phyloP scores from a whole-genome alignment of 1,140 invertebrate species.

The Phocides pigmalion region DNA sequence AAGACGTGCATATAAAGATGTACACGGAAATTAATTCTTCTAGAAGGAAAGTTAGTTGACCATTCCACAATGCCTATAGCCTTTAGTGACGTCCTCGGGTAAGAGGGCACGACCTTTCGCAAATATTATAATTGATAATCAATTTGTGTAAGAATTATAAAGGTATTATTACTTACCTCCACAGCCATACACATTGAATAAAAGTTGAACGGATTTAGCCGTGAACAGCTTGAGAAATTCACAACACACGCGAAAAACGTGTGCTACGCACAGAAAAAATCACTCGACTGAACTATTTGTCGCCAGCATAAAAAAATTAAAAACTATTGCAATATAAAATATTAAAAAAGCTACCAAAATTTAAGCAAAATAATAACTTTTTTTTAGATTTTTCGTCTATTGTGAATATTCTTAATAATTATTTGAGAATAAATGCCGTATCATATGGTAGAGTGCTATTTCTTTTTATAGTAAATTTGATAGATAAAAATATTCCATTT shows the following conservation, averaged over 20 bases:
- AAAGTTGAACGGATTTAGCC: conserved; percentile 82
- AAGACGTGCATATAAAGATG: too few relatives aligned
- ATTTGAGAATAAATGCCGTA: too few relatives aligned
- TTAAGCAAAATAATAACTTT: too few relatives aligned
- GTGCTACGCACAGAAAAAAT: conserved; percentile 73
- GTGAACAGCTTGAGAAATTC: conserved; percentile 76
- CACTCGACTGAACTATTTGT: conserved; percentile 53
- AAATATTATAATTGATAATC: conserved; percentile 28
- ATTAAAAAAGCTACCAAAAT: conserved; percentile 21
- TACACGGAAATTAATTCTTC: conserved; percentile 6
- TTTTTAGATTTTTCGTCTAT: too few relatives aligned
- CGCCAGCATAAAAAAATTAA: conserved; percentile 4
- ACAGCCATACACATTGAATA: conserved; percentile 85
- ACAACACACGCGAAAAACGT: conserved; percentile 77
- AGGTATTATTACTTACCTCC: conserved; percentile 68
- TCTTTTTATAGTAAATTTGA: too few relatives aligned
- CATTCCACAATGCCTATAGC: conserved; percentile 52
- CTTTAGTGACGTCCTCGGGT: conserved; percentile 55
- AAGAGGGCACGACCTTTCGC: conserved; percentile 62
- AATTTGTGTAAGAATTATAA: conserved; percentile 18
- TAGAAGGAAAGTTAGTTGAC: conserved; percentile 54
- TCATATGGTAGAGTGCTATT: too few relatives aligned
- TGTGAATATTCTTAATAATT: too few relatives aligned
- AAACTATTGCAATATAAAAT: background rate
- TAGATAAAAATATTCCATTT: too few relatives aligned